A percentile compares a stretch with the other conserved stretches of the same genome.
Conservation (phyloP, 2,888 invertebrate genomes). For the Scrobipalpa atriplicella region DNA sequence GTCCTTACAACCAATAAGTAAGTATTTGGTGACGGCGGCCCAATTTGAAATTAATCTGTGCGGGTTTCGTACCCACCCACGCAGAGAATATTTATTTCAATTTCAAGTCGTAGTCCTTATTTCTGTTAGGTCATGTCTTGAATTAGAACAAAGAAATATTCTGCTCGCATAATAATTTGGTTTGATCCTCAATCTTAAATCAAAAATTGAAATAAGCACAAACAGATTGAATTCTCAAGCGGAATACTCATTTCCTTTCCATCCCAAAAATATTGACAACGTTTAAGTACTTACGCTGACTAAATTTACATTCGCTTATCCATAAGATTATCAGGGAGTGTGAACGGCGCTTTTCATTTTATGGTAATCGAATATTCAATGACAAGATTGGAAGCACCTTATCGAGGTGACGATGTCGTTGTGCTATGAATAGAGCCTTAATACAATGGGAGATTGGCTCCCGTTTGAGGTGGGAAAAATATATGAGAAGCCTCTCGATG, state of each 20-base stretch:
- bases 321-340: conserved; percentile 21
- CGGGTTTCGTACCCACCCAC: not conserved
- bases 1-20: no score
- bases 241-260: not conserved
- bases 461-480: conserved; percentile 12
- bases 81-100: no score
- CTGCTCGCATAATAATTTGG: not conserved
- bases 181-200: not conserved
- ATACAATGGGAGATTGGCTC: conserved; percentile 23
- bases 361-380: conserved; percentile 31
- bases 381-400: conserved; percentile 29
- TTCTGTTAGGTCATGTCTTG: not conserved
- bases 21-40: no score
- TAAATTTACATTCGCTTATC: conserved; percentile 21
- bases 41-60: no score
- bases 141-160: not conserved
- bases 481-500: not conserved
- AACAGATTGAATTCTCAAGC: not conserved
- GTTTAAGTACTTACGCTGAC: conserved; percentile 2
- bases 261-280: conserved; percentile 4
- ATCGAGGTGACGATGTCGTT: conserved; percentile 23
- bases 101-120: not conserved
- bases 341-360: conserved; percentile 28
- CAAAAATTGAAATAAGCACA: not conserved
- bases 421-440: conserved; percentile 18